Evolutionary conservation across 2,888 invertebrate species (phyloP).

Genomic region (Leptura quadrifasciata): DNA sequence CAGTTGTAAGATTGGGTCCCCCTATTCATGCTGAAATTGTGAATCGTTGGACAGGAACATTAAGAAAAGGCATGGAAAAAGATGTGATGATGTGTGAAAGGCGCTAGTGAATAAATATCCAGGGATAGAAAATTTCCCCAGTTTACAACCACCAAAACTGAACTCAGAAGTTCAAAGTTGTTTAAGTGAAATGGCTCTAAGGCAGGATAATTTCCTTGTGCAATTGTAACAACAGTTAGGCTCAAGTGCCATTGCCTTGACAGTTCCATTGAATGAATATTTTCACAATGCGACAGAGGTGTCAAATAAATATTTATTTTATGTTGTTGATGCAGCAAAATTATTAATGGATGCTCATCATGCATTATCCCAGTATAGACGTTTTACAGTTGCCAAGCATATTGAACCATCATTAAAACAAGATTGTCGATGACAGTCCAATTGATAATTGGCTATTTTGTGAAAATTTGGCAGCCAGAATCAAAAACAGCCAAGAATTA

Average conservation of each 20-base stretch:
- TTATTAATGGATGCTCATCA: conserved; percentile 16
- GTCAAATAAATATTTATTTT: neutral
- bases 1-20: neutral
- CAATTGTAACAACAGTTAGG: conserved; percentile 38
- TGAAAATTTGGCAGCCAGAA: conserved; percentile 22
- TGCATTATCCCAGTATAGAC: conserved; percentile 2
- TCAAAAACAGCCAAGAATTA: conserved; percentile 20
- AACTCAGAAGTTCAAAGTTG: conserved; percentile 30
- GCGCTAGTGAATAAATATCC: conserved; percentile 37
- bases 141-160: conserved; percentile 36
- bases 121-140: conserved; percentile 26
- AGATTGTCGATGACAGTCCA: conserved; percentile 16
- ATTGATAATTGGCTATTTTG: conserved; percentile 28
- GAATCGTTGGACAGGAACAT: conserved; percentile 23
- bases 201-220: conserved; percentile 38
- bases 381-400: neutral
- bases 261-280: conserved; percentile 2
- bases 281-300: neutral
- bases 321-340: neutral
- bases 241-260: neutral
- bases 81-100: conserved; percentile 15
- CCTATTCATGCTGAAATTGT: conserved; percentile 31
- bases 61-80: conserved; percentile 19
- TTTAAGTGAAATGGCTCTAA: conserved; percentile 8
- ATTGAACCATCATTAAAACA: conserved; percentile 16